Conservation (phyloP, 1,140 invertebrate genomes). For the Bombus waltoni region DNA sequence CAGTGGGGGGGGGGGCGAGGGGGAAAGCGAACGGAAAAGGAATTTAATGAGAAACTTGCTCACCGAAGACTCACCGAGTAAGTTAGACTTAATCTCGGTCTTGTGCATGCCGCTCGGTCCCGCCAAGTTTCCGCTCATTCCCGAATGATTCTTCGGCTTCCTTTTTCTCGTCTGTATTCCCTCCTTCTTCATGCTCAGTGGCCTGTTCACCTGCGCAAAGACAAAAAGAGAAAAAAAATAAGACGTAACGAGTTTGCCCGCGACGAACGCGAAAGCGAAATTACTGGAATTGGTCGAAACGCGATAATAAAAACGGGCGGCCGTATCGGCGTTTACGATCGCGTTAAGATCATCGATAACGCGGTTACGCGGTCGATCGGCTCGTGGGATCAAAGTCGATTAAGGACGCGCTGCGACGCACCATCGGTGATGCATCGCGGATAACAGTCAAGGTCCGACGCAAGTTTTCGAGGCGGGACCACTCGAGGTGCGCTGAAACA, state of each 20-base stretch:
- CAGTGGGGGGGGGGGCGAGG: background rate
- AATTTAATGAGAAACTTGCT: slow-evolving; percentile 67
- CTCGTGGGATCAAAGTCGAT: background rate
- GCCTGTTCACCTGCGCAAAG: slow-evolving; percentile 88
- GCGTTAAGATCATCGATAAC: slow-evolving; percentile 8
- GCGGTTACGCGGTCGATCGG: background rate
- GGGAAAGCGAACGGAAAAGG: slow-evolving; percentile 7
- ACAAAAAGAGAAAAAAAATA: too few relatives aligned
- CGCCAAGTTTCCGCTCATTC: slow-evolving; percentile 64
- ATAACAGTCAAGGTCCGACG: background rate
- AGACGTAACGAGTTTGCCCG: fast-evolving
- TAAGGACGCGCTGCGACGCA: background rate
- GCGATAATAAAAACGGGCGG: background rate
- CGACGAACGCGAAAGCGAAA: background rate
- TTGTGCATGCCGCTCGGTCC: slow-evolving; percentile 76
- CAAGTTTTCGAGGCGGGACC: too few relatives aligned
- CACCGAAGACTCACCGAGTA: slow-evolving; percentile 82
- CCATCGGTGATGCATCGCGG: background rate
- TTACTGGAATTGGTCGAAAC: background rate
- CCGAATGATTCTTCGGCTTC: slow-evolving; percentile 88
- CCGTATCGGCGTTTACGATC: slow-evolving; percentile 4
- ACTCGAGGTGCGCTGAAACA: background rate
- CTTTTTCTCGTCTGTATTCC: slow-evolving; percentile 96
- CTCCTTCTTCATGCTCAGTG: slow-evolving; percentile 97
- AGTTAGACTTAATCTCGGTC: slow-evolving; percentile 79